These are phyloP conservation scores for Gymnothorax javanicus DNA, from an alignment of 2,797 vertebrate species.

Conservation along the genomic window DNA sequence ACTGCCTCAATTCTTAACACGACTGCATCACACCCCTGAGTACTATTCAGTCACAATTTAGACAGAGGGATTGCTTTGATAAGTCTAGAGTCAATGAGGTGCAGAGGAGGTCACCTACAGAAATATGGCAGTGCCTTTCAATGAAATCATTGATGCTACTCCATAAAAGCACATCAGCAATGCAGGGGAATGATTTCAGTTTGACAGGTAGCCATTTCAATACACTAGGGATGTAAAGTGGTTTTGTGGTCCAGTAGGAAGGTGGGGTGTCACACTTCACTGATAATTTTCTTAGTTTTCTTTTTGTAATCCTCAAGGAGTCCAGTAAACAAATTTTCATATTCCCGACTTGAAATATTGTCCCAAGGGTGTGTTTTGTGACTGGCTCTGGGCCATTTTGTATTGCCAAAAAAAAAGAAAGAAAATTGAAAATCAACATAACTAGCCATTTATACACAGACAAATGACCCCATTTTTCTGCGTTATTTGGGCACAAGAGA, in stretches of 20 bases:
- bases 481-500: no score
- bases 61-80: not conserved
- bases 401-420: no score
- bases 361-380: no score
- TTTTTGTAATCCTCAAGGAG: no score
- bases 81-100: not conserved
- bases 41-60: not conserved
- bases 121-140: not conserved
- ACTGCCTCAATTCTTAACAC: not conserved
- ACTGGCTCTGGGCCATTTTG: no score
- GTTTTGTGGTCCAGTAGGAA: not conserved
- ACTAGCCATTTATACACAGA: no score
- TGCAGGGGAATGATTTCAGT: not conserved
- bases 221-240: not conserved
- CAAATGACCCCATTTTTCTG: no score
- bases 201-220: not conserved
- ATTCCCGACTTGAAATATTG: no score
- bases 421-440: no score
- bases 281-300: not conserved
- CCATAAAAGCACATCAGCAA: not conserved
- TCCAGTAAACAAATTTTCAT: no score
- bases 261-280: not conserved
- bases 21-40: not conserved
- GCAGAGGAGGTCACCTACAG: not conserved
- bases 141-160: not conserved